Percentiles rank a stretch among this genome's conserved stretches.
Evolutionary conservation across 2,797 vertebrate genomes (phyloP).

Genomic region (Cryptoprocta ferox): DNA sequence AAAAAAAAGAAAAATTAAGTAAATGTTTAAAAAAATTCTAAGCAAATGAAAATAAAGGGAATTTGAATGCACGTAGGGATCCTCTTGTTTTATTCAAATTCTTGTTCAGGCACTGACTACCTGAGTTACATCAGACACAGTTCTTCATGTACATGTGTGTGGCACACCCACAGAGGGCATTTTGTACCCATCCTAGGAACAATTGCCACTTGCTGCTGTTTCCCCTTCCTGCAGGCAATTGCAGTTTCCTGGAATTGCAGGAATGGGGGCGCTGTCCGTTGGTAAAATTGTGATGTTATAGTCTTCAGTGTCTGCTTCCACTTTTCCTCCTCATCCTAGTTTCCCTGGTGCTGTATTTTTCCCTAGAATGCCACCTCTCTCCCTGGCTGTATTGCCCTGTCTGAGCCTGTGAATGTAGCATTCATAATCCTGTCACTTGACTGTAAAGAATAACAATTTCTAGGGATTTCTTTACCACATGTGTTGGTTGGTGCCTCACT

Average conservation of each 20-base stretch:
- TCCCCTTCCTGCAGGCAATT: fast-evolving
- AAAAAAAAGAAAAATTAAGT: background rate
- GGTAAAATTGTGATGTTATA: background rate
- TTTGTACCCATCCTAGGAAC: too few relatives aligned
- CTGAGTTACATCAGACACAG: background rate
- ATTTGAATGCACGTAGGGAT: background rate
- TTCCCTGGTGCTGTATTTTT: background rate
- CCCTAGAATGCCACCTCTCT: background rate
- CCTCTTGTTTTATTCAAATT: background rate
- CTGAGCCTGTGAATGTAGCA: background rate
- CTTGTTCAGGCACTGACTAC: background rate
- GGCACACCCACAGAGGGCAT: fast-evolving
- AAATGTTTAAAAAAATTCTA: background rate
- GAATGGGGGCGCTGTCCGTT: background rate
- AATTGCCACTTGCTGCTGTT: background rate
- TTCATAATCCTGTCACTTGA: background rate
- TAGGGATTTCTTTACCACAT: background rate
- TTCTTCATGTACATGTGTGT: background rate
- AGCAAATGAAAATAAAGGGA: background rate
- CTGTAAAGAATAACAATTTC: background rate
- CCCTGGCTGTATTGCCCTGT: background rate
- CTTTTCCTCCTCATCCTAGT: background rate
- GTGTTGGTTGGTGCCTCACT: background rate
- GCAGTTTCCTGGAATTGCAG: background rate
- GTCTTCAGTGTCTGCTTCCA: background rate